Base-by-base conservation (phyloP, 1,140 invertebrate species). In the Aphis craccivora region DNA sequence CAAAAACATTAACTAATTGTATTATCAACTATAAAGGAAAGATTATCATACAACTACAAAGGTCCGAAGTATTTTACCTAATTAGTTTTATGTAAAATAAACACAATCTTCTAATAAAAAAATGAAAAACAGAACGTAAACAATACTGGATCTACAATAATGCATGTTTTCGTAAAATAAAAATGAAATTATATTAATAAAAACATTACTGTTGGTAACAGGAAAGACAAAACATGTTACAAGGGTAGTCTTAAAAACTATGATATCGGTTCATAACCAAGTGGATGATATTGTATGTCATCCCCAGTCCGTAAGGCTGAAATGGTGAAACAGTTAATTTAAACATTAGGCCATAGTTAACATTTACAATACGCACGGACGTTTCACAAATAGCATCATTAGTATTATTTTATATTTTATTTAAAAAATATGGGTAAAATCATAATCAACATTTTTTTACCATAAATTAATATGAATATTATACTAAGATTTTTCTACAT, bases 231-330 rank as follows among this genome's bases (percentile, higher is more conserved):
- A 81, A 83, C n/a, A 35, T 37, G 6, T 81, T 81, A 45, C 83
- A 86, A 20, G 30, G 45, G 8, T 37, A 25, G 51, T 89, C 51
- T 89, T 89, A 89, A 89, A 67, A 60, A 9, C 35, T 90, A 90
- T 18, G 18, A 55, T 90, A 90, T 67, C 14, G 53, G 37, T 67
- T 18, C 43, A n/a, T 90, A 90, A 67, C 25, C 55, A n/a, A 90
- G 53, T 40, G 37, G 89, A 67, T 60, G 89, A 60, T 90, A 90
- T 67, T 90, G 89, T 90, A 35, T 20, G 25, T 67, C 89, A 90
- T 90, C 89, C n/a, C 40, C 53, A 18, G 20, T 90, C 55, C 8
- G 53, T 55, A 9, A 6, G 53, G 25, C 89, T 90, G 89, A 90
- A 90, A 90, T 67, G 30, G 53, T 45, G 89, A 67, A 90, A 90